Conservation (phyloP, 1,140 invertebrate species). For the Drosophila kikkawai region DNA sequence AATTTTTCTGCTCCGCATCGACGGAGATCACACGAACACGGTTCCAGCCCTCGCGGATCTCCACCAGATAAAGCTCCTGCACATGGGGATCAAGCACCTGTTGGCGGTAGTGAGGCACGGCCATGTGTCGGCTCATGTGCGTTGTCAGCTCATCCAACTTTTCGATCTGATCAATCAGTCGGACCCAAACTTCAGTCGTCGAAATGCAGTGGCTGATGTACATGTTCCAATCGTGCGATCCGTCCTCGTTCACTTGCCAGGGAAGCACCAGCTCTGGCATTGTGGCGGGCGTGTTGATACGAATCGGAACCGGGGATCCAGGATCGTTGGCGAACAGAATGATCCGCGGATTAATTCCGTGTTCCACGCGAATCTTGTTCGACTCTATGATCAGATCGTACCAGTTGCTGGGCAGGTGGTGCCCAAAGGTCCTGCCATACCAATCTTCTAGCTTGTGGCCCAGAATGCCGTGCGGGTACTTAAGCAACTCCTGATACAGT, state of each 20-base stretch:
- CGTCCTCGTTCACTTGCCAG: constrained; percentile 25
- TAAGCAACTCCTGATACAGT: constrained; percentile 62
- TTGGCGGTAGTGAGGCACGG: constrained; percentile 20
- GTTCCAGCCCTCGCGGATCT: constrained; percentile 76
- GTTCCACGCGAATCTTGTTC: constrained; percentile 64
- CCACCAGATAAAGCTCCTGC: constrained; percentile 70
- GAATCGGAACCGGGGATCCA: neutral
- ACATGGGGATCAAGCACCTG: constrained; percentile 4
- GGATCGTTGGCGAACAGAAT: constrained; percentile 72
- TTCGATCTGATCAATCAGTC: constrained; percentile 74
- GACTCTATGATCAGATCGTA: constrained; percentile 57
- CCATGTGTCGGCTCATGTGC: constrained; percentile 69
- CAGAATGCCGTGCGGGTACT: constrained; percentile 75
- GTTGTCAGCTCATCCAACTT: constrained; percentile 66
- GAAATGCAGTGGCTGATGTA: constrained; percentile 77
- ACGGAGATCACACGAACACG: constrained; percentile 71
- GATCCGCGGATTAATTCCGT: constrained; percentile 42
- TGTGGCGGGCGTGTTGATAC: neutral
- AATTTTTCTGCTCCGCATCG: constrained; percentile 50
- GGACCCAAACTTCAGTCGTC: constrained; percentile 76
- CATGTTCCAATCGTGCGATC: constrained; percentile 70
- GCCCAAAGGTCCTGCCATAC: constrained; percentile 67
- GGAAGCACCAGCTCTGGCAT: constrained; percentile 56
- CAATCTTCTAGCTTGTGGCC: constrained; percentile 73
- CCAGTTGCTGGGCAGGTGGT: constrained; percentile 76